Base-by-base conservation (phyloP, 2,888 invertebrate genomes). In the Margaritifera margaritifera region DNA sequence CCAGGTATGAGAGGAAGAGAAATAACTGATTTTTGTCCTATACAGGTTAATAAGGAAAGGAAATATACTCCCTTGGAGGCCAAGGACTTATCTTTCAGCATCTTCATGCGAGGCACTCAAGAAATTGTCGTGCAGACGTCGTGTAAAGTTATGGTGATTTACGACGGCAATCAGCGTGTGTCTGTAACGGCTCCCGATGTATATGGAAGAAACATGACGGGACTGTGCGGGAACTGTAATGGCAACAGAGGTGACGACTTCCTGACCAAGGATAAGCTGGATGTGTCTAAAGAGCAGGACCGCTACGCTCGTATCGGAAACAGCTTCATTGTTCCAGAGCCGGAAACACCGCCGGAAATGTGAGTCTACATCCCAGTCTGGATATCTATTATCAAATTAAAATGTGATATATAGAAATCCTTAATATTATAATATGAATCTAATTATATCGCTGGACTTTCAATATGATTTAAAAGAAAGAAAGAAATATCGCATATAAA, bases 181-280 rank as follows among this genome's bases (percentile, higher is more conserved):
- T 67, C 73, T 20, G 64, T 80, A 15, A 59, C 67, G 24, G 72
- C 78, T 20, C 75, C 74, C 19, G 68, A 66, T 20, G 65, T 66
- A 22, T 77, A 68, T 57, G 68, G 70, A 20, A 59, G 63, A 22
- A 51, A 54, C 15, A 55, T 80, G 66, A 71, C 62, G 2, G 81
- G 81, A 53, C 62, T 81, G 1, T 81, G 81, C 60, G 81, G 81
- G 4, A 74, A 80, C 72, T 81, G 81, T 60, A 77, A 81, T 57
- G 74, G 71, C 4, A 57, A 62, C 20, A 64, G 64, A 18, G 27
- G 27, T 27, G 75, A 80, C 56, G 81, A 81, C 60, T 66, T 66
- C 27, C 54, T 65, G 19, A 75, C 75, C 8, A 72, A 67, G 53
- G 55, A 77, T 8, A 77, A 78, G 42, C 60, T 20, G n/a, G 75